phyloP scores from a whole-genome alignment of 2,888 invertebrate genomes.

The Aphodius sticticus region DNA sequence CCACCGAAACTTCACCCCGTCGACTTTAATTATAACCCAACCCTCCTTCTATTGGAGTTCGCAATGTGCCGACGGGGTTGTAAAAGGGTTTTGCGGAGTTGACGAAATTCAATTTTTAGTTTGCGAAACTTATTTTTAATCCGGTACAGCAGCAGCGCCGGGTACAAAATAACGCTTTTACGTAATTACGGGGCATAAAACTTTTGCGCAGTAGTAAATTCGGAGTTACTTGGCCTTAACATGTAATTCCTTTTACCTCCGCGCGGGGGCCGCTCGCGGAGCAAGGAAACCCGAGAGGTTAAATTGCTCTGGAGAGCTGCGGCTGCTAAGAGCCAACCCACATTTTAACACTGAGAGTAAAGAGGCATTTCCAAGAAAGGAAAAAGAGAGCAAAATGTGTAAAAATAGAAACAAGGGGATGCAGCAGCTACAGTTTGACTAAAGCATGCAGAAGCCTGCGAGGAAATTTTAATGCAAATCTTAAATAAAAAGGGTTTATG shows the following conservation, averaged over 20 bases:
- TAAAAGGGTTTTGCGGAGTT: neutral
- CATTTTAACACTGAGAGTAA: neutral
- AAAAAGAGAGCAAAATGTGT: neutral
- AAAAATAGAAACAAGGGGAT: conserved; percentile 4
- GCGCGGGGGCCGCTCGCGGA: conserved; percentile 7
- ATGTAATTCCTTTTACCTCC: conserved; percentile 27
- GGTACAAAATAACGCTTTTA: conserved; percentile 25
- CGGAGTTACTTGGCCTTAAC: conserved; percentile 21
- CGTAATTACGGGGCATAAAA: conserved; percentile 21
- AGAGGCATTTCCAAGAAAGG: neutral
- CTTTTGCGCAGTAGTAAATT: conserved; percentile 10
- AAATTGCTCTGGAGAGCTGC: conserved; percentile 14
- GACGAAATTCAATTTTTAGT: conserved; percentile 24
- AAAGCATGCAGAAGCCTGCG: neutral
- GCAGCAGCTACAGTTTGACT: neutral
- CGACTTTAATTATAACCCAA: neutral
- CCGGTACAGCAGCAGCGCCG: neutral
- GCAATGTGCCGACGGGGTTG: neutral
- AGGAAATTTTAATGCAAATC: neutral
- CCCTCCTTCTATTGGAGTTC: neutral
- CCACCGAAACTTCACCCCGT: neutral
- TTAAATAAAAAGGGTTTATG: neutral
- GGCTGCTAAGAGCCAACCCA: conserved; percentile 18
- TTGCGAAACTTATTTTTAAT: conserved; percentile 20
- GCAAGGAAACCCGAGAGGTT: conserved; percentile 20